Evolutionary conservation across 2,113 vertebrate genomes (phyloP).

Genomic region (Ancistrus triradiatus): DNA sequence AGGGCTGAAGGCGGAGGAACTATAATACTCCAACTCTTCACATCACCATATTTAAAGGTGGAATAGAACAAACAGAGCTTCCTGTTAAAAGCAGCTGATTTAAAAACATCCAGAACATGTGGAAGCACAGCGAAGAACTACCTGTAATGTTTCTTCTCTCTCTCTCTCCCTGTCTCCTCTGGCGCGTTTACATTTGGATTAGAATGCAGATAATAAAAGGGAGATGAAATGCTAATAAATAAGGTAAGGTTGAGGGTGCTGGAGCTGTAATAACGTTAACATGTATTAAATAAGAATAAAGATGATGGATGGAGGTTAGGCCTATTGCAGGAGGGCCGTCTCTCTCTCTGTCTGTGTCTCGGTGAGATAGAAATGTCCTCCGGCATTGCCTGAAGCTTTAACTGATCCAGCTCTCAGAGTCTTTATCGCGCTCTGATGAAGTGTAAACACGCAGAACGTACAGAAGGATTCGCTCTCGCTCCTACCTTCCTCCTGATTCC

Average conservation of each 20-base stretch:
- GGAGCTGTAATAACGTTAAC: constrained; percentile 48
- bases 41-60: too few relatives aligned
- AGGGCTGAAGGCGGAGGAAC: too few relatives aligned
- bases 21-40: too few relatives aligned
- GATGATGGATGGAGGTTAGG: constrained; percentile 13
- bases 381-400: not conserved
- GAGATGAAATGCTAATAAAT: constrained; percentile 41
- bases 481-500: too few relatives aligned
- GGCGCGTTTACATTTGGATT: constrained; percentile 49
- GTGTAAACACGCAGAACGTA: too few relatives aligned
- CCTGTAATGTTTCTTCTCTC: too few relatives aligned
- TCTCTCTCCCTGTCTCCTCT: constrained; percentile 9
- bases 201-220: constrained; percentile 55
- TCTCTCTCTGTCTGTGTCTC: not conserved
- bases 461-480: too few relatives aligned
- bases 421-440: not conserved
- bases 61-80: too few relatives aligned
- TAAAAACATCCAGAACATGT: too few relatives aligned
- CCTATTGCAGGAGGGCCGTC: not conserved
- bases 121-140: too few relatives aligned
- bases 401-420: not conserved
- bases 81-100: too few relatives aligned
- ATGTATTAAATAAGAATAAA: constrained; percentile 46
- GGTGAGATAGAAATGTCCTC: not conserved
- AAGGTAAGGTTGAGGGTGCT: constrained; percentile 32